Conservation (phyloP, 1,140 invertebrate species). For the Globodera ellingtonae region DNA sequence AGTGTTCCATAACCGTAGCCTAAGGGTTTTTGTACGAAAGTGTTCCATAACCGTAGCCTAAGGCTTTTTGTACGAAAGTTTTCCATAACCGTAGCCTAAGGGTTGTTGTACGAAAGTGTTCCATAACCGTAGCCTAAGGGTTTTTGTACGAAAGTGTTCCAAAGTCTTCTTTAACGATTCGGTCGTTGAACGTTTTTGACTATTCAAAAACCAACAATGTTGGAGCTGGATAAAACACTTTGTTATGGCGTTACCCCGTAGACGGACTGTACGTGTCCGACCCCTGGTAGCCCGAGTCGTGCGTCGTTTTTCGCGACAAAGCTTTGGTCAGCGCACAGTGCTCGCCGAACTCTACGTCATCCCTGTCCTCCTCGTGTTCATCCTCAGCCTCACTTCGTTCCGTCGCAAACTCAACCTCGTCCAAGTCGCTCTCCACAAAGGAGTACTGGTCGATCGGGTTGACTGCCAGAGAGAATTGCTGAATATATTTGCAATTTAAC, state of each 20-base stretch:
- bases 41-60: too few species aligned
- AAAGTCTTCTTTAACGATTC: too few species aligned
- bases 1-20: too few species aligned
- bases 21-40: too few species aligned
- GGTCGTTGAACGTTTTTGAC: too few species aligned
- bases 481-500: background rate
- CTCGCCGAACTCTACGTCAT: background rate
- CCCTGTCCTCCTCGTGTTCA: background rate
- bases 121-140: too few species aligned
- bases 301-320: slow-evolving; percentile 13
- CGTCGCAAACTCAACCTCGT: slow-evolving; percentile 25
- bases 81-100: too few species aligned
- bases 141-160: too few species aligned
- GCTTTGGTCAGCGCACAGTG: background rate
- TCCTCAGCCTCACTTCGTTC: slow-evolving; percentile 16
- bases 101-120: too few species aligned
- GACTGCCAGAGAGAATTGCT: slow-evolving; percentile 50
- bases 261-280: slow-evolving; percentile 23
- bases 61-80: too few species aligned
- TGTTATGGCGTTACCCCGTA: slow-evolving; percentile 1
- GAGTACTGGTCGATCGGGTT: slow-evolving; percentile 50
- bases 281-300: slow-evolving; percentile 28
- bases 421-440: slow-evolving; percentile 48
- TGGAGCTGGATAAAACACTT: too few species aligned
- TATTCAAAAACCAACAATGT: too few species aligned